A percentile compares a stretch with the other conserved stretches of the same genome.
Conservation (phyloP, 2,797 vertebrate species). For the Cryptoprocta ferox region DNA sequence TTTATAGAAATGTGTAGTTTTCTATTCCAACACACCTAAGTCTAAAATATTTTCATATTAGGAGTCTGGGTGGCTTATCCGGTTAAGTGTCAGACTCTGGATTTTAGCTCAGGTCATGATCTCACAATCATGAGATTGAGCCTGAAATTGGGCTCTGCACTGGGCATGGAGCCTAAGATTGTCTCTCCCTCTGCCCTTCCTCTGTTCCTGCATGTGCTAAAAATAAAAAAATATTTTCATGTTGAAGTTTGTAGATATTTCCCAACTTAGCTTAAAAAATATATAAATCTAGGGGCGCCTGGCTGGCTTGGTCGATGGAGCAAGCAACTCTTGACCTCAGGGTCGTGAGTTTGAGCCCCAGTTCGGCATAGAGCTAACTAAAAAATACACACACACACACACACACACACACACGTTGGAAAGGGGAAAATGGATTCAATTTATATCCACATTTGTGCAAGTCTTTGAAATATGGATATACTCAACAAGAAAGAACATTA, state of each 20-base stretch:
- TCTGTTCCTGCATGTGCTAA: too few species aligned
- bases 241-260: slow-evolving; percentile 1
- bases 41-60: slow-evolving; percentile 24
- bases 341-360: neutral
- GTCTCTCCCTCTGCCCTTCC: too few species aligned
- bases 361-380: neutral
- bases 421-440: slow-evolving; percentile 22
- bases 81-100: too few species aligned
- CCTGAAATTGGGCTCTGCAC: too few species aligned
- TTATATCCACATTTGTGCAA: slow-evolving; percentile 10
- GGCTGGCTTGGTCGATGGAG: neutral
- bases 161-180: too few species aligned
- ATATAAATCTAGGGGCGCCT: neutral
- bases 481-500: slow-evolving; percentile 20
- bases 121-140: too few species aligned
- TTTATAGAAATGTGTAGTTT: neutral
- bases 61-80: too few species aligned
- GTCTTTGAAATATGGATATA: slow-evolving; percentile 49
- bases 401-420: neutral
- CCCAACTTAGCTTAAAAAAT: neutral
- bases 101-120: too few species aligned
- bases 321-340: neutral
- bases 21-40: neutral
- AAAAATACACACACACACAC: neutral
- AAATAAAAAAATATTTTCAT: neutral